Base-by-base conservation (phyloP, 2,113 vertebrate species). In the Paracanthobrama guichenoti region DNA sequence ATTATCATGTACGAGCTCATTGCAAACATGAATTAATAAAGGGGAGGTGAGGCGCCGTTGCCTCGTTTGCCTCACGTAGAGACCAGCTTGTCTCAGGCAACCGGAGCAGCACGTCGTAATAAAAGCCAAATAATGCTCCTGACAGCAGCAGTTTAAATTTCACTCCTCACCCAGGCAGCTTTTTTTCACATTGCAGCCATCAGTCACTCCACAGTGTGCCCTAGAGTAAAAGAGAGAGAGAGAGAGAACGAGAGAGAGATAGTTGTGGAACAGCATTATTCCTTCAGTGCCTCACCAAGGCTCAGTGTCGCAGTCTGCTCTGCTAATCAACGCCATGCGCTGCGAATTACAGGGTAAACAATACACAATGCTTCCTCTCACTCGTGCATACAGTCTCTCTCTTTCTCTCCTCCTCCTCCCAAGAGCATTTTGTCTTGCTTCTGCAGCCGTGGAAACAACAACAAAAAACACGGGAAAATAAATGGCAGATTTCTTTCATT, bases 101-200 rank as follows among this genome's bases (percentile, higher is more conserved):
- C 78, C 69, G 28, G 82, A 79, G 73, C 74, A 26, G 57, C 76
- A 50, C 3, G 14, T 44, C 82, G 84, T 88, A 90, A 89, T 89
- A 86, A 90, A 91, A 90, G 90, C 81, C 87, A 81, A 85, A 87
- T 82, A 86, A 79, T 82, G 81, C 84, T 87, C 87, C 69, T 90
- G 89, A 90, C 90, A 88, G 88, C 85, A 86, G 86, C 81, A 88
- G 91, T 90, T 92, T 89, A 91, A 88, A 92, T 91, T 88, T 93
- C 82, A 85, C 87, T 92, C 86, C 86, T 88, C 50, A 6, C 85
- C 83, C 86, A 42, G 85, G 88, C 86, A 13, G 82, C 85, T 91
- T 90, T 90, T 90, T 90, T 91, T 89, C 89, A 90, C 88, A 81
- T 85, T 79, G 84, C 88, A 87, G 86, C 89, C 84, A 88, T 90